These are phyloP conservation scores for Nymphalis io DNA, from an alignment of 1,140 invertebrate genomes.

Conservation along the genomic window DNA sequence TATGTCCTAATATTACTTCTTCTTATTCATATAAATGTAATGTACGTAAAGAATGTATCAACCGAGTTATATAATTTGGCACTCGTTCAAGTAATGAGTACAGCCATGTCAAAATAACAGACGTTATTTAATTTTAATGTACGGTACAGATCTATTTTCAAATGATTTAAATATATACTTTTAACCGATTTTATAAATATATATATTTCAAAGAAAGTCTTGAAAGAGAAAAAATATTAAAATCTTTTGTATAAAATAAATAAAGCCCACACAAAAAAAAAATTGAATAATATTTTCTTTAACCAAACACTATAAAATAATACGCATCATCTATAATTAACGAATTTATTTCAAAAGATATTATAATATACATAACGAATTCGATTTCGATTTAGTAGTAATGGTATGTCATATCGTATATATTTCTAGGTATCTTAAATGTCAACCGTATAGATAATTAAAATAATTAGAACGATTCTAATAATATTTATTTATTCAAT, in stretches of 20 bases:
- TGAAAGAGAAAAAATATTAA: not conserved
- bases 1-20: not conserved
- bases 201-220: slow-evolving; percentile 6
- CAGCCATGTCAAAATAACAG: slow-evolving; percentile 23
- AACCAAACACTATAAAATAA: not conserved
- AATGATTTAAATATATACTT: not conserved
- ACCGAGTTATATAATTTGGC: slow-evolving; percentile 32
- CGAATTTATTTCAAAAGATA: not conserved
- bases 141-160: slow-evolving; percentile 12
- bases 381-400: not conserved
- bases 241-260: slow-evolving; percentile 2
- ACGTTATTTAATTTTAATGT: slow-evolving; percentile 28
- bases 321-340: slow-evolving; percentile 1
- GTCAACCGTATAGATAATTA: slow-evolving; percentile 20
- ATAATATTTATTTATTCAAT: slow-evolving; percentile 15
- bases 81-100: slow-evolving; percentile 22
- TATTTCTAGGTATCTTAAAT: slow-evolving; percentile 11
- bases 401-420: slow-evolving; percentile 5
- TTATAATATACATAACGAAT: not conserved
- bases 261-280: not conserved
- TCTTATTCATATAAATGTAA: not conserved
- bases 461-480: not conserved
- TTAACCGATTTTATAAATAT: slow-evolving; percentile 5
- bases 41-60: slow-evolving; percentile 19
- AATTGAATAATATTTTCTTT: not conserved